Conservation (phyloP, 2,888 invertebrate genomes). For the Sicus ferrugineus region DNA sequence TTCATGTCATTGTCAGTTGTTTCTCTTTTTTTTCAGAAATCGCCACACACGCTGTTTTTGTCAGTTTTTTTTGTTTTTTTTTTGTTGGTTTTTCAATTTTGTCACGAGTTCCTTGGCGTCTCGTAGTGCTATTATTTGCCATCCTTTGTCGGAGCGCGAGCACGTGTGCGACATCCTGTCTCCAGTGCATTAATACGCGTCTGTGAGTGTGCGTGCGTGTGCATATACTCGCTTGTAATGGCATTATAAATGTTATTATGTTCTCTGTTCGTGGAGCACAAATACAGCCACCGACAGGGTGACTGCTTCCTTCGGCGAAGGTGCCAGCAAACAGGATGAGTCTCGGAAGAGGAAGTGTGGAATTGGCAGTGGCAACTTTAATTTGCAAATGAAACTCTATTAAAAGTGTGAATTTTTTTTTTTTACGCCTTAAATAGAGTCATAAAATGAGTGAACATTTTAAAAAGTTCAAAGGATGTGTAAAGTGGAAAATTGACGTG, state of each 20-base stretch:
- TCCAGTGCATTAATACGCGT: background rate
- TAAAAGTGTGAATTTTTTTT: too few relatives aligned
- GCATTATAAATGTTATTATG: conserved; percentile 31
- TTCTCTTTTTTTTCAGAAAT: background rate
- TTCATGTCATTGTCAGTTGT: conserved; percentile 4
- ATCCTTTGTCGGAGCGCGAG: background rate
- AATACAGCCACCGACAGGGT: background rate
- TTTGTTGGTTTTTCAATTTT: background rate
- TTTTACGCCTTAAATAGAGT: too few relatives aligned
- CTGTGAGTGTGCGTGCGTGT: conserved; percentile 5
- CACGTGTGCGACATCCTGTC: conserved; percentile 10
- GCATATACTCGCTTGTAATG: conserved; percentile 11
- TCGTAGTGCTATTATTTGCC: conserved; percentile 18
- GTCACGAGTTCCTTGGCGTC: conserved; percentile 14
- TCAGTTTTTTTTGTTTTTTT: background rate
- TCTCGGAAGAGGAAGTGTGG: background rate
- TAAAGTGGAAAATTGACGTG: too few relatives aligned
- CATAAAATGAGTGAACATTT: too few relatives aligned
- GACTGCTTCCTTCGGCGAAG: background rate
- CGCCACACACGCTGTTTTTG: background rate
- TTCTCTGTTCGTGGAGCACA: conserved; percentile 21
- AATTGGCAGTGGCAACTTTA: conserved; percentile 10
- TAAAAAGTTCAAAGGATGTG: too few relatives aligned
- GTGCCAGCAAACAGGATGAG: conserved; percentile 20
- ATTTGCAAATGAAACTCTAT: conserved; percentile 1